Percentiles rank a stretch among this genome's conserved stretches.
Evolutionary conservation across 2,113 vertebrate genomes (phyloP).

Genomic region (Python bivittatus): DNA sequence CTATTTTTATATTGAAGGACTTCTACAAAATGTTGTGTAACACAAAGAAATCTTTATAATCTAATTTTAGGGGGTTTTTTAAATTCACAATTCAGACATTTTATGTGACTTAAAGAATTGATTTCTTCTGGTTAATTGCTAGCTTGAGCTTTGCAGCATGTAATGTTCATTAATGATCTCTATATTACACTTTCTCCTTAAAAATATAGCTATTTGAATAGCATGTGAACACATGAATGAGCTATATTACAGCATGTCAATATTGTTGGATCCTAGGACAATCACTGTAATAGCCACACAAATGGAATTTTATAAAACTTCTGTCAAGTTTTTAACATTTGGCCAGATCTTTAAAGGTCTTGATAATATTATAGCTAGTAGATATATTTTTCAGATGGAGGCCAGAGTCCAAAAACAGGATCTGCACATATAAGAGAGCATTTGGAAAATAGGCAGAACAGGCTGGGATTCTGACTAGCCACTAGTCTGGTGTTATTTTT

Average conservation of each 20-base stretch:
- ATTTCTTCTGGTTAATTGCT: not conserved
- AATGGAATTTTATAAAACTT: not conserved
- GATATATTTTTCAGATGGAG: not conserved
- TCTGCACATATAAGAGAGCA: not conserved
- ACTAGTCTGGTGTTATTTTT: not conserved
- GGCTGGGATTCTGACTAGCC: not conserved
- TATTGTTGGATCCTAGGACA: not conserved
- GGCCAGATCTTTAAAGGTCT: not conserved
- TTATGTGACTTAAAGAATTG: not conserved
- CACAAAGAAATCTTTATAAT: not conserved
- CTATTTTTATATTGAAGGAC: not conserved
- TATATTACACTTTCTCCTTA: not conserved
- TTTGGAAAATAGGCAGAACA: not conserved
- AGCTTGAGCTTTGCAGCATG: not conserved
- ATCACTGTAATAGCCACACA: not conserved
- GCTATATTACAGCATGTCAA: not conserved
- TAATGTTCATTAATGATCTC: not conserved
- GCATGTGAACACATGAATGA: not conserved
- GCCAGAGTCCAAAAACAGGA: too few species aligned
- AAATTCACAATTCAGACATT: not conserved
- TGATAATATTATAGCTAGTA: not conserved
- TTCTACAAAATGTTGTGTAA: not conserved
- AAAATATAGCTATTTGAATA: not conserved
- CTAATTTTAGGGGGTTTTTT: not conserved
- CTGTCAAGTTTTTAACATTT: not conserved